Base-by-base conservation (phyloP, 2,888 invertebrate species). In the Noctua pronuba region DNA sequence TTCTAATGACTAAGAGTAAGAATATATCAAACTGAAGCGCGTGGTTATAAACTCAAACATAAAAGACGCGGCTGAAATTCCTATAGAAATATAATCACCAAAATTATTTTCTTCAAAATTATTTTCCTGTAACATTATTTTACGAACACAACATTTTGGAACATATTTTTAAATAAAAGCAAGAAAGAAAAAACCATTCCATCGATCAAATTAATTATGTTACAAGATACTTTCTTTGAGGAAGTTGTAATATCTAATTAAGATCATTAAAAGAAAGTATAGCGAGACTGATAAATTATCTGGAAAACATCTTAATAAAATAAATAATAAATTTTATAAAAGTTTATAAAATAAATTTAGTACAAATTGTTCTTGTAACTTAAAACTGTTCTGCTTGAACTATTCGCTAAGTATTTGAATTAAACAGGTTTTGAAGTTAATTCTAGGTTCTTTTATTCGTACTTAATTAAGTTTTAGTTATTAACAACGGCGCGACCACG, bases 201-300 rank as follows among this genome's bases (percentile, higher is more conserved):
- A 89, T 89, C 83, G 74, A 89, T 89, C 89, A 87, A 88, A 83
- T 88, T 89, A 89, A 88, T 88, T 89, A 86, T 73, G 85, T 86
- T 86, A 85, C 68, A 76, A 41, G 86, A 88, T 85, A 88, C 79
- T 89, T 89, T 83, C 68, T 84, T 77, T 62, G n/a, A 62, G 81
- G 72, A 86, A 84, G 80, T 86, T 88, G 58, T 79, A 84, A 80
- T 86, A 84, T 77, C 77, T 85, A 79, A 86, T 80, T 86, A 85
- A 77, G 64, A 84, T 84, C 67, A 77, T 83, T 82, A 82, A 60
- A 73, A 18, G 44, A 65, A 84, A 82, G 77, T 68, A 60, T 77
- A 55, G 38, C 28, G 82, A 83, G 46, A 72, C 41, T 77, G 68
- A 77, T 74, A 77, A 79, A 73, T 81, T 62, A 67, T 67, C 58